Evolutionary conservation across 2,797 vertebrate species (phyloP).

Genomic region (Smutsia gigantea): DNA sequence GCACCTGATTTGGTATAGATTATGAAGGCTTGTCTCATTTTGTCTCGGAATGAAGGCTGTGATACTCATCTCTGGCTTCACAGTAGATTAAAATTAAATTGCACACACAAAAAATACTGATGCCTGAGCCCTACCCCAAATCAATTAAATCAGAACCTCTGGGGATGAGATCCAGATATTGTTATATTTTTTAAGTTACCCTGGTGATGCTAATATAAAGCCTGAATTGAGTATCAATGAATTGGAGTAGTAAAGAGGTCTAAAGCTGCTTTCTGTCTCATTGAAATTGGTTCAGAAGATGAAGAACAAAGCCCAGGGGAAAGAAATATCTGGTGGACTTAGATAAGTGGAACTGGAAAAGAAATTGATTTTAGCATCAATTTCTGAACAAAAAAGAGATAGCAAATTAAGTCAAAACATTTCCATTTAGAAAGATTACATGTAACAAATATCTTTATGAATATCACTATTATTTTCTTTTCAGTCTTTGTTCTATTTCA

Average conservation of each 20-base stretch:
- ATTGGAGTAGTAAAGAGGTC: neutral
- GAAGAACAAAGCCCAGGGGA: neutral
- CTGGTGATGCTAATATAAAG: neutral
- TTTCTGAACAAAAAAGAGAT: neutral
- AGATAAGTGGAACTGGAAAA: neutral
- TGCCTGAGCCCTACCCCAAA: neutral
- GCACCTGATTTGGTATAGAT: neutral
- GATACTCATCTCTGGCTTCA: neutral
- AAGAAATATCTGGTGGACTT: neutral
- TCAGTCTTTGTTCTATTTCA: neutral
- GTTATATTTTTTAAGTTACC: neutral
- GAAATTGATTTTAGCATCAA: neutral
- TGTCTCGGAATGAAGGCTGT: neutral
- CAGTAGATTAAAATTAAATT: neutral
- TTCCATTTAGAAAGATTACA: neutral
- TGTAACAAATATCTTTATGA: neutral
- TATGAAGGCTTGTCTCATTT: neutral
- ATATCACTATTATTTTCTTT: conserved; percentile 6
- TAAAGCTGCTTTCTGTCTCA: neutral
- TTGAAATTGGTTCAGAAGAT: neutral
- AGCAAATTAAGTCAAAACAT: neutral
- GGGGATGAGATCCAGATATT: neutral
- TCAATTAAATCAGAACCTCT: neutral
- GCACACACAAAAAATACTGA: neutral
- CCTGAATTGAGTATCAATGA: neutral